These are phyloP conservation scores for Chalcosyrphus nemorum DNA, from an alignment of 2,888 invertebrate species.

Conservation along the genomic window DNA sequence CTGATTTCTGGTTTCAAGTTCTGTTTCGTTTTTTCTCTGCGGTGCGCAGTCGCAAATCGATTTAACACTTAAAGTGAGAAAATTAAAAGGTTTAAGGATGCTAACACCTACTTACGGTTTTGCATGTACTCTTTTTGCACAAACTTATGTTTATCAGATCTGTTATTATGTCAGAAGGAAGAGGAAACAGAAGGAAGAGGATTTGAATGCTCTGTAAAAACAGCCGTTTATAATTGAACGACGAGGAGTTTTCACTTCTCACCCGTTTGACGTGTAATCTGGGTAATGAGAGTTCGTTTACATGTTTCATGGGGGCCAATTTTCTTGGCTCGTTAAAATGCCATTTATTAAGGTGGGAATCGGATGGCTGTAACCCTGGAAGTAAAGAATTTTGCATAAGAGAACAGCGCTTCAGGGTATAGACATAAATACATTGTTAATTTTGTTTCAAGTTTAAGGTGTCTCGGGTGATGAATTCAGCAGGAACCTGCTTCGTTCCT, in stretches of 20 bases:
- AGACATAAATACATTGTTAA: too few species aligned
- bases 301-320: constrained; percentile 29
- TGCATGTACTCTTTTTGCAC: constrained; percentile 27
- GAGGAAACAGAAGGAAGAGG: neutral
- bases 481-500: too few species aligned
- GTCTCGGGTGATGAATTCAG: too few species aligned
- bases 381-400: neutral
- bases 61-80: constrained; percentile 65
- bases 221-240: constrained; percentile 41
- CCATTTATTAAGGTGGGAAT: constrained; percentile 8
- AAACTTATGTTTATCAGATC: neutral
- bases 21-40: constrained; percentile 1
- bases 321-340: constrained; percentile 26
- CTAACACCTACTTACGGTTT: constrained; percentile 53
- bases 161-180: constrained; percentile 31
- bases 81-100: constrained; percentile 27
- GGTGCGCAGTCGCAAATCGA: constrained; percentile 9
- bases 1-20: neutral
- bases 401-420: neutral
- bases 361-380: neutral
- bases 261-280: constrained; percentile 28
- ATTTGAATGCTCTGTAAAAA: constrained; percentile 20
- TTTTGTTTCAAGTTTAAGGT: too few species aligned
- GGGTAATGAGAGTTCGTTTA: constrained; percentile 51
- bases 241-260: constrained; percentile 39